phyloP scores from a whole-genome alignment of 64 coral and sea anemone species.

The Montipora sp. region DNA sequence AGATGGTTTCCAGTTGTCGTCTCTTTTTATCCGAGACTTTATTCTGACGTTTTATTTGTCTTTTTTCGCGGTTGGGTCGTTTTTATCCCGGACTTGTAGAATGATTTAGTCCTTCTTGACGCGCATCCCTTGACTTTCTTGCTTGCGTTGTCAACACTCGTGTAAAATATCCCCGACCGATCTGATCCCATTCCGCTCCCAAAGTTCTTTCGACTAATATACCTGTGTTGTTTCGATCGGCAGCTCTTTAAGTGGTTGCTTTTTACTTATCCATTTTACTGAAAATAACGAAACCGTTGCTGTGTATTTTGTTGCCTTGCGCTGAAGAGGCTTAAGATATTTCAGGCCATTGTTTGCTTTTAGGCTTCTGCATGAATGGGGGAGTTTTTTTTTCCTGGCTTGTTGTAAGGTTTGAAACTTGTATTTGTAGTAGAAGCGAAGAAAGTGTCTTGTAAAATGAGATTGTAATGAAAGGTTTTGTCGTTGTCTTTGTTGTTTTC shows the following conservation, averaged over 20 bases:
- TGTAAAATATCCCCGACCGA: neutral
- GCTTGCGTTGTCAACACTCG: neutral
- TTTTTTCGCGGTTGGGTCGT: neutral
- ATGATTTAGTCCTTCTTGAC: no score
- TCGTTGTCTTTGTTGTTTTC: slow-evolving; percentile 25
- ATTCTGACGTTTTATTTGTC: neutral
- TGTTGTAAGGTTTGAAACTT: neutral
- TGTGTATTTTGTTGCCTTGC: neutral
- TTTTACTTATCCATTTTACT: neutral
- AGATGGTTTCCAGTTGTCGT: neutral
- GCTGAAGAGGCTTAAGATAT: neutral
- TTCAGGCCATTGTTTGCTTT: neutral
- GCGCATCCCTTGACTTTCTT: no score
- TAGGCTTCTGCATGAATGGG: neutral
- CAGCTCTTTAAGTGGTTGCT: neutral
- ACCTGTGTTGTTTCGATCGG: neutral
- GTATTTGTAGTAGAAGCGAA: neutral
- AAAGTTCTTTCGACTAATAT: neutral
- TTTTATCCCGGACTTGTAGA: no score
- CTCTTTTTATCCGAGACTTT: neutral
- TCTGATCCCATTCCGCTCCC: neutral
- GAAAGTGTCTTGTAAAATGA: slow-evolving; percentile 1
- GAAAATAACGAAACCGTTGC: neutral
- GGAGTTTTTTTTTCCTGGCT: neutral
- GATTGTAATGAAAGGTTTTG: slow-evolving; percentile 13